A percentile compares a stretch with the other conserved stretches of the same genome.
These are phyloP conservation scores for Prunella fulvescens DNA, from an alignment of 2,113 vertebrate genomes.

Conservation along the genomic window DNA sequence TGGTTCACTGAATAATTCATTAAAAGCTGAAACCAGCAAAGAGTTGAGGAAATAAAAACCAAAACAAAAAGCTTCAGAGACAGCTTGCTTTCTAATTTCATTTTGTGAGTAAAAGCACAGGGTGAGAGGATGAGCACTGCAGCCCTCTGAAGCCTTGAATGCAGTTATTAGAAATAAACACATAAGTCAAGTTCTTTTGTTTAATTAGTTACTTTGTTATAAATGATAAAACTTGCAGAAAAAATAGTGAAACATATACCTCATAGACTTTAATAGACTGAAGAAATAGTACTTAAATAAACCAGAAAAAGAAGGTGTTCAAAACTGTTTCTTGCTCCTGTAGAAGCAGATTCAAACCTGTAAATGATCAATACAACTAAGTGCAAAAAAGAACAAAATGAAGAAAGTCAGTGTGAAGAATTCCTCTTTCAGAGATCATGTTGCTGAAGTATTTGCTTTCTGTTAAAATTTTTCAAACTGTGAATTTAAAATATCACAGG, in stretches of 20 bases:
- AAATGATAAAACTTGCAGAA: not conserved
- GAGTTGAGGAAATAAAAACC: not conserved
- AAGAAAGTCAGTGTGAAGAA: not conserved
- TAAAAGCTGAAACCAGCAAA: constrained; percentile 17
- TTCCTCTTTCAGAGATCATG: not conserved
- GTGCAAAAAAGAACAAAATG: not conserved
- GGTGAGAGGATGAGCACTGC: not conserved
- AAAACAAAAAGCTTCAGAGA: not conserved
- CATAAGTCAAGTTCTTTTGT: not conserved
- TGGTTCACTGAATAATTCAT: constrained; percentile 46
- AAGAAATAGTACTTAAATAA: not conserved
- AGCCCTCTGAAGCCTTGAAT: not conserved
- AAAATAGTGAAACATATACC: not conserved
- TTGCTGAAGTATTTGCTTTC: not conserved
- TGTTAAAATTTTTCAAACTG: not conserved
- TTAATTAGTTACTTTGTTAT: not conserved
- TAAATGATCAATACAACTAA: not conserved
- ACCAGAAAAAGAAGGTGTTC: not conserved
- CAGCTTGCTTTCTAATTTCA: not conserved
- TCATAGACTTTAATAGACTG: not conserved
- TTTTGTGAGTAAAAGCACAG: not conserved
- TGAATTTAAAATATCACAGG: not conserved
- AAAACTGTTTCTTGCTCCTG: not conserved
- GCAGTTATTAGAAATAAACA: not conserved
- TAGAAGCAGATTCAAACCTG: not conserved